A percentile compares a stretch with the other conserved stretches of the same genome.
Evolutionary conservation across 2,797 vertebrate genomes (phyloP).

Genomic region (Merluccius polli): DNA sequence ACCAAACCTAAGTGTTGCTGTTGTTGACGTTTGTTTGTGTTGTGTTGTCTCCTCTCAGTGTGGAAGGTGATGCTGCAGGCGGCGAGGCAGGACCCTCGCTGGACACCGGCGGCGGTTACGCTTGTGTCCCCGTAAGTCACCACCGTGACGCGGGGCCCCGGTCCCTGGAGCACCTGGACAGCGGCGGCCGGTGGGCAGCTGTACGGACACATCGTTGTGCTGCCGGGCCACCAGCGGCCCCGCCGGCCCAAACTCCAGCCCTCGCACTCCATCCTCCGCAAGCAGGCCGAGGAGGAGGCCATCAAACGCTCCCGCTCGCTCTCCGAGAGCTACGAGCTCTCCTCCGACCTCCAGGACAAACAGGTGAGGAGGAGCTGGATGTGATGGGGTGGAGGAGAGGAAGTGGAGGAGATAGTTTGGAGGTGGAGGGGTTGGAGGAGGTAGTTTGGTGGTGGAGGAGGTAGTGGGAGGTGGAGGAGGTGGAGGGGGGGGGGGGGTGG

Average conservation of each 20-base stretch:
- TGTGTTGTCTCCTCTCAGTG: slow-evolving; percentile 65
- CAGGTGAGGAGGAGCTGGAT: neutral
- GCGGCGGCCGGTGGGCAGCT: slow-evolving; percentile 53
- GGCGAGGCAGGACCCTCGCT: slow-evolving; percentile 80
- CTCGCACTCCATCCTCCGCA: slow-evolving; percentile 82
- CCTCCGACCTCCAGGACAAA: slow-evolving; percentile 18
- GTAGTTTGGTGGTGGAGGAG: too few relatives aligned
- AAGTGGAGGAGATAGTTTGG: neutral
- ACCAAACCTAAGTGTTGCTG: neutral
- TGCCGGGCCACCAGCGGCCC: slow-evolving; percentile 76
- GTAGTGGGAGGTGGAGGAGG: too few relatives aligned
- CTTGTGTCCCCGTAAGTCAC: slow-evolving; percentile 60
- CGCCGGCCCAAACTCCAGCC: slow-evolving; percentile 90
- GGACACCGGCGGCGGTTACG: slow-evolving; percentile 70
- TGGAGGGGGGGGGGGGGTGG: too few relatives aligned
- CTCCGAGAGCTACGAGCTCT: slow-evolving; percentile 19
- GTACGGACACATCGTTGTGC: slow-evolving; percentile 79
- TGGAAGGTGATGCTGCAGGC: slow-evolving; percentile 89
- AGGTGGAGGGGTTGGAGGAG: neutral
- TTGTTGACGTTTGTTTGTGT: neutral
- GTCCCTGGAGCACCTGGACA: slow-evolving; percentile 77
- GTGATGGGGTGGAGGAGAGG: neutral
- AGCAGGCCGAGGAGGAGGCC: slow-evolving; percentile 84
- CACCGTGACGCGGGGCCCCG: slow-evolving; percentile 49
- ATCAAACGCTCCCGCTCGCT: slow-evolving; percentile 57